Conservation (phyloP, 2,113 vertebrate species). For the Accipiter cooperii region DNA sequence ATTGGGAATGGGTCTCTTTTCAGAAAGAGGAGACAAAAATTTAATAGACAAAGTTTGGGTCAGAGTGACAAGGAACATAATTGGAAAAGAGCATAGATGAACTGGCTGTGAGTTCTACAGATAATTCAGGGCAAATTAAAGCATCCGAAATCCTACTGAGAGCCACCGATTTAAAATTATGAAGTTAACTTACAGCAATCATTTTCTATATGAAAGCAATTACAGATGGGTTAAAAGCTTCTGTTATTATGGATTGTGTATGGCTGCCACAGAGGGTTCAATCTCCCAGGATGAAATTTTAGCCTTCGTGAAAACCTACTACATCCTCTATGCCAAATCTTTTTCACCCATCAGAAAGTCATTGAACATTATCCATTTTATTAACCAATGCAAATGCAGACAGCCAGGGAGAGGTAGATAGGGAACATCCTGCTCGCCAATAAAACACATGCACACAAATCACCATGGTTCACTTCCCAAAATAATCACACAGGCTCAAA, state of each 20-base stretch:
- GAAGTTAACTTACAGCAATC: conserved; percentile 62
- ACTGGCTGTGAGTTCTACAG: conserved; percentile 42
- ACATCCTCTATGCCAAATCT: not conserved
- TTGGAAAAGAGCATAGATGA: conserved; percentile 40
- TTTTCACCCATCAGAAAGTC: conserved; percentile 40
- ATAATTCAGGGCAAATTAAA: conserved; percentile 70
- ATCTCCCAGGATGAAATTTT: conserved; percentile 13
- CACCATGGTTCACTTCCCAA: conserved; percentile 64
- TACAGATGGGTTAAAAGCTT: conserved; percentile 46
- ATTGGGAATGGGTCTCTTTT: not conserved
- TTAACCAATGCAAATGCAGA: conserved; percentile 48
- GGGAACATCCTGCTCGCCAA: conserved; percentile 28
- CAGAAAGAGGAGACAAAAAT: conserved; percentile 11
- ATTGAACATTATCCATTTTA: conserved; percentile 39
- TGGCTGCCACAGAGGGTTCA: conserved; percentile 1
- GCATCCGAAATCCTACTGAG: conserved; percentile 63
- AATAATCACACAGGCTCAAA: conserved; percentile 61
- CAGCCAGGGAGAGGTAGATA: conserved; percentile 30
- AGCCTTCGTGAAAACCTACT: not conserved
- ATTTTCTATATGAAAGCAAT: conserved; percentile 64
- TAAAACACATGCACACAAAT: conserved; percentile 37
- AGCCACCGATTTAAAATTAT: conserved; percentile 58
- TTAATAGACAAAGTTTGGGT: conserved; percentile 8
- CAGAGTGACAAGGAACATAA: conserved; percentile 22
- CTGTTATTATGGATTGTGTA: conserved; percentile 33